Evolutionary conservation across 2,888 invertebrate species (phyloP), one percentile per base, ranked within the genome.

Genomic region (Mylabris sibirica): DNA sequence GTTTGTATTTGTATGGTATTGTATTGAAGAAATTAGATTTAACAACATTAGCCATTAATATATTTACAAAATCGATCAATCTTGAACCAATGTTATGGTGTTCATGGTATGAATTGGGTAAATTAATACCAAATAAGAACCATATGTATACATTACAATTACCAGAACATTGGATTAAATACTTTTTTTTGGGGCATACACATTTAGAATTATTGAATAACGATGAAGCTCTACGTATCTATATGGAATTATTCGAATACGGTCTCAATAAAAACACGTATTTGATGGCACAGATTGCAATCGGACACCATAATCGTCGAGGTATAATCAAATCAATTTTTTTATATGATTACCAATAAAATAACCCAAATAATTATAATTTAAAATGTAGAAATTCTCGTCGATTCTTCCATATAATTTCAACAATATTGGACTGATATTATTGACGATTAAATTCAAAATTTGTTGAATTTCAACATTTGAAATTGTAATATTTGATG

Each of bases 161-260:
- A 57, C 97, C 97, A 0, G 90, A 92, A 74, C 96, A 97, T 84
- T 99, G 98, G 98, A 96, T 98, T 89, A 93, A 93, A 84, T 90
- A 94, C 75, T 94, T 99, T 81, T 99, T 98, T 84, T 87, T 94
- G 70, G 97, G 93, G 0, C 95, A 97, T 83, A 92, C 94, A 14
- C 96, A 94, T 85, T 89, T 97, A 65, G 97, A 98, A 82, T 87
- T 97, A 63, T 94, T 97, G 79, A 87, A 96, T 72, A 93, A 96
- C 74, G 96, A 97, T 72, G 96, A 97, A 84, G 95, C 97, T 0
- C 84, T 98, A 34, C 92, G 93, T 68, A 90, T 95, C 65, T 97
- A 95, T 78, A 90, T 91, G 77, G 89, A 90, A 66, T 86, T 98
- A 49, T 90, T 91, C 73, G 86, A 90, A 9, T 89, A 91, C 74